A percentile compares a stretch with the other conserved stretches of the same genome.
These are phyloP conservation scores for Cyclura pinguis DNA, from an alignment of 2,797 vertebrate genomes.

Conservation along the genomic window DNA sequence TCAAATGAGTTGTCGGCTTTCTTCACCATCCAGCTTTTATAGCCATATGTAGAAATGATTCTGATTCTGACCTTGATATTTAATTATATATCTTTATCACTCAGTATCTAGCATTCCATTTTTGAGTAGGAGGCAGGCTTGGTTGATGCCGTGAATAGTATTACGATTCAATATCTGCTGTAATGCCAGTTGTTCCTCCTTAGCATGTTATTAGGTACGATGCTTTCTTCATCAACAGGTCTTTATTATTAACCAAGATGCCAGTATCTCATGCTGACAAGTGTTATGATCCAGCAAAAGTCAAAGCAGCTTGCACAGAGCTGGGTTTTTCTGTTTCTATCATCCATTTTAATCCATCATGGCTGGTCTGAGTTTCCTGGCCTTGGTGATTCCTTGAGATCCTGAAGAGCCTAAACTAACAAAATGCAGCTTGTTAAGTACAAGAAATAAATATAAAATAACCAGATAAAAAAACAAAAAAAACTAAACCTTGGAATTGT, in stretches of 20 bases:
- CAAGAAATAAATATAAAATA: slow-evolving; percentile 50
- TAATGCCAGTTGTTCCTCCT: not conserved
- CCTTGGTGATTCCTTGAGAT: not conserved
- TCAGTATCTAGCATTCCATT: not conserved
- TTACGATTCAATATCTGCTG: not conserved
- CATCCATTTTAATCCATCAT: not conserved
- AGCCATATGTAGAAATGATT: too few species aligned
- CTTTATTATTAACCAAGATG: not conserved
- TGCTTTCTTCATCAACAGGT: not conserved
- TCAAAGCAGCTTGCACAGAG: not conserved
- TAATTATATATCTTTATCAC: not conserved
- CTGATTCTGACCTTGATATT: too few species aligned
- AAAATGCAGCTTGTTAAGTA: not conserved
- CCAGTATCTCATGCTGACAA: not conserved
- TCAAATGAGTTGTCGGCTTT: too few species aligned
- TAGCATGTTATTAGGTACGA: not conserved
- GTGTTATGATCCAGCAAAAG: not conserved
- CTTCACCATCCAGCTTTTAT: too few species aligned
- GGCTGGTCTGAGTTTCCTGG: not conserved
- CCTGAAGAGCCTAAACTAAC: not conserved
- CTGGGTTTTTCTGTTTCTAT: not conserved
- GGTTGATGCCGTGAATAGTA: too few species aligned
- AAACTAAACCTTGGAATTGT: slow-evolving; percentile 49
- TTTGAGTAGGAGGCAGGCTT: not conserved
- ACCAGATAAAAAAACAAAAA: slow-evolving; percentile 11